Conservation (phyloP, 2,797 vertebrate genomes). For the Hoplostethus mediterraneus region DNA sequence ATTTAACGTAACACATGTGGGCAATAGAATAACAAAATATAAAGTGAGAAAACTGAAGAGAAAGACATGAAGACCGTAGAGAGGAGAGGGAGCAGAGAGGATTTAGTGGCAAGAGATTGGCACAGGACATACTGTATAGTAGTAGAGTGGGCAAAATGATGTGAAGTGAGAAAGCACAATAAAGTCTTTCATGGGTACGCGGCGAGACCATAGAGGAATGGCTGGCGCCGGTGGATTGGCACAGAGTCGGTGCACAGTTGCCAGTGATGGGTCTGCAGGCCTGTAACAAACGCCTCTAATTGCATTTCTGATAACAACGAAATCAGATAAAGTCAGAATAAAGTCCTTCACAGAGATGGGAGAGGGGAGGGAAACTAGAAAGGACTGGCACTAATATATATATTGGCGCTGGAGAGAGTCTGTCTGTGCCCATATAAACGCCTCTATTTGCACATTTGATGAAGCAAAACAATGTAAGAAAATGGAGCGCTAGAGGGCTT, state of each 20-base stretch:
- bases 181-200: constrained; percentile 48
- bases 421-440: constrained; percentile 21
- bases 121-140: constrained; percentile 15
- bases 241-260: constrained; percentile 27
- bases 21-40: not conserved
- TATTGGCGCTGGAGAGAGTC: constrained; percentile 26
- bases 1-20: no score
- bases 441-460: constrained; percentile 45
- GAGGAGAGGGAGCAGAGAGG: constrained; percentile 9
- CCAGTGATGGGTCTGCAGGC: constrained; percentile 42
- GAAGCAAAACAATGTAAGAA: constrained; percentile 19
- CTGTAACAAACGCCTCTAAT: constrained; percentile 53
- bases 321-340: constrained; percentile 49
- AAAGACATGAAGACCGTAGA: constrained; percentile 15
- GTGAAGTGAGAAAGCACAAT: constrained; percentile 40
- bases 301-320: constrained; percentile 55
- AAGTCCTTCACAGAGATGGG: constrained; percentile 32
- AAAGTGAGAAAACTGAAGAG: not conserved
- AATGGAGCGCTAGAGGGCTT: not conserved
- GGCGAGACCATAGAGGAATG: constrained; percentile 57
- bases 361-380: constrained; percentile 21
- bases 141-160: constrained; percentile 50
- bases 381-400: constrained; percentile 33
- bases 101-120: constrained; percentile 27
- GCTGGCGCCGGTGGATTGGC: constrained; percentile 48